Percentiles rank a stretch among this genome's conserved stretches.
Evolutionary conservation across 1,140 invertebrate species (phyloP).

Genomic region (Episyrphus balteatus): DNA sequence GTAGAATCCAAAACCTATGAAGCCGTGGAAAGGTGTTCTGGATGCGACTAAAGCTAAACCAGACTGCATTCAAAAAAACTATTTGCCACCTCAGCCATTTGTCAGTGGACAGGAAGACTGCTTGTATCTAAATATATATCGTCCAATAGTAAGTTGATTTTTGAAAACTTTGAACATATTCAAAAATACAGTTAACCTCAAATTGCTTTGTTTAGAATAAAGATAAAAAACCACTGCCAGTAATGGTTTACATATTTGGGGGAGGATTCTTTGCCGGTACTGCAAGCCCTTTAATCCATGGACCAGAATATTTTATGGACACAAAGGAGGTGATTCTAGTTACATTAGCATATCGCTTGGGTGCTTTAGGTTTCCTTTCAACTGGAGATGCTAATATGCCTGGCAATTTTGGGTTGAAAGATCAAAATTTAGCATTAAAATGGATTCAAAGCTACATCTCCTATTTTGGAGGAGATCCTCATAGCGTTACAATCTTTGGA

Average conservation of each 20-base stretch:
- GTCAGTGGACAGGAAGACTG: slow-evolving; percentile 44
- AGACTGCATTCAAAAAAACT: slow-evolving; percentile 34
- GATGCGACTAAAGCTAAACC: slow-evolving; percentile 18
- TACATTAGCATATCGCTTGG: slow-evolving; percentile 26
- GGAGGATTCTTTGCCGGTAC: slow-evolving; percentile 39
- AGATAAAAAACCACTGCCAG: slow-evolving; percentile 17
- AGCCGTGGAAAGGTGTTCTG: slow-evolving; percentile 15
- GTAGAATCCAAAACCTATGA: slow-evolving; percentile 24
- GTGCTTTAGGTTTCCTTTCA: slow-evolving; percentile 34
- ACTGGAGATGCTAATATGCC: slow-evolving; percentile 29
- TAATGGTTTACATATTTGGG: slow-evolving; percentile 40
- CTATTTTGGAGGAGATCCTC: slow-evolving; percentile 37
- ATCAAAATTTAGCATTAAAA: slow-evolving; percentile 43
- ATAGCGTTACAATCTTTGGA: slow-evolving; percentile 46
- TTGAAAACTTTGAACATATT: neutral
- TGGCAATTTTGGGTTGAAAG: slow-evolving; percentile 49
- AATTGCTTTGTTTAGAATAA: neutral
- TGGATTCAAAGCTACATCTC: slow-evolving; percentile 35
- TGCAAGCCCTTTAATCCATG: slow-evolving; percentile 18
- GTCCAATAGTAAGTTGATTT: slow-evolving; percentile 39
- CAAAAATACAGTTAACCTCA: neutral
- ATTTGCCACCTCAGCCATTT: slow-evolving; percentile 20
- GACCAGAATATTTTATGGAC: slow-evolving; percentile 38
- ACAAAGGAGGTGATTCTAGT: slow-evolving; percentile 26
- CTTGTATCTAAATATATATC: slow-evolving; percentile 50